These are phyloP conservation scores for Pica pica DNA, from an alignment of 2,113 vertebrate genomes.

Conservation along the genomic window DNA sequence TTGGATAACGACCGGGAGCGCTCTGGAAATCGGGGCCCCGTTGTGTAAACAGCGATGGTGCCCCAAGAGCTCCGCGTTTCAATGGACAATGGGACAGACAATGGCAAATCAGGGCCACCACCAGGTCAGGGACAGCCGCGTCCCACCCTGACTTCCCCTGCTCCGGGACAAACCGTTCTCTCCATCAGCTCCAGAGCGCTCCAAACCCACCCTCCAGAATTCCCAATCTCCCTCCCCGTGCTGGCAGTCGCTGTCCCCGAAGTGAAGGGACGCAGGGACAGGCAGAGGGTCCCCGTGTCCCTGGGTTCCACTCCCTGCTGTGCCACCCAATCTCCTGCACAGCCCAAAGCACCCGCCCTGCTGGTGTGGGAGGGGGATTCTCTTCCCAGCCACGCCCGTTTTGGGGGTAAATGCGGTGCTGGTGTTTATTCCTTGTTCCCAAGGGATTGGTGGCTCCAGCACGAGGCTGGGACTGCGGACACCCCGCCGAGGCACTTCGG, in stretches of 20 bases:
- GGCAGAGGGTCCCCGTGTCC: not conserved
- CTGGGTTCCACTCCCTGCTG: not conserved
- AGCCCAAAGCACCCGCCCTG: not conserved
- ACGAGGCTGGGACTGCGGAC: not conserved
- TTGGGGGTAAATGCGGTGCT: not conserved
- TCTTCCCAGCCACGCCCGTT: not conserved
- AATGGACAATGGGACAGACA: not conserved
- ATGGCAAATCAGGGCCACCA: not conserved
- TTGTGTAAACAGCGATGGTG: constrained; percentile 35
- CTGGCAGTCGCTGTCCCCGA: not conserved
- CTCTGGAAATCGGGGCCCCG: constrained; percentile 17
- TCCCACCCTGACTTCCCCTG: constrained; percentile 45
- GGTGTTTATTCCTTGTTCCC: not conserved
- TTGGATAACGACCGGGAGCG: not conserved
- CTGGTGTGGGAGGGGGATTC: not conserved
- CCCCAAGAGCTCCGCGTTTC: constrained; percentile 25
- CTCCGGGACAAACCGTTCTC: constrained; percentile 25
- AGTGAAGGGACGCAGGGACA: too few species aligned
- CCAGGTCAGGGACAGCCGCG: not conserved
- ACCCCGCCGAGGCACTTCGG: not conserved
- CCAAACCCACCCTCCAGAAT: not conserved
- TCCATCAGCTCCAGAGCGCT: not conserved
- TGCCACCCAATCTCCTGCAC: not conserved
- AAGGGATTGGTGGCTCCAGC: not conserved
- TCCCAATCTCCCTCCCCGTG: not conserved